These are phyloP conservation scores for Falcaria lacertinaria DNA, from an alignment of 2,888 invertebrate species.

Conservation along the genomic window DNA sequence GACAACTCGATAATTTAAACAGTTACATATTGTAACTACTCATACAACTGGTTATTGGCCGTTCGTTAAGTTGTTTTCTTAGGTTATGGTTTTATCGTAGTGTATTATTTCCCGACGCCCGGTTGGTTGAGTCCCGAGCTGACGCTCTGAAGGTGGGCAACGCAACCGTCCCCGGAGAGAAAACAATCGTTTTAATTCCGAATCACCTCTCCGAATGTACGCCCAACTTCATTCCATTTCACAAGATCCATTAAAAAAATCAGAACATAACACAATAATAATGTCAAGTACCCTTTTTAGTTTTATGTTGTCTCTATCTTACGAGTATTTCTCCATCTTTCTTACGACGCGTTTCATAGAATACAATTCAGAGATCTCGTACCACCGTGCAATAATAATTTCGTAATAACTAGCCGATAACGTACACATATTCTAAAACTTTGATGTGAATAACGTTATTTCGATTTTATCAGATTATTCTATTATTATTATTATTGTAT, in stretches of 20 bases:
- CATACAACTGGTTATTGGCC: too few relatives aligned
- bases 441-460: slow-evolving; percentile 75
- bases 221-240: slow-evolving; percentile 54
- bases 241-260: slow-evolving; percentile 19
- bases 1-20: too few relatives aligned
- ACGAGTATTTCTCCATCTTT: slow-evolving; percentile 4
- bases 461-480: slow-evolving; percentile 74
- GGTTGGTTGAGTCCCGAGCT: slow-evolving; percentile 1
- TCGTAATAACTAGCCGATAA: slow-evolving; percentile 61
- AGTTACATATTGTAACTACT: too few relatives aligned
- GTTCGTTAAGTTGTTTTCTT: neutral
- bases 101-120: slow-evolving; percentile 1
- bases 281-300: neutral
- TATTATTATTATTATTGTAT: slow-evolving; percentile 63
- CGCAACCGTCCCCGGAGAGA: slow-evolving; percentile 70
- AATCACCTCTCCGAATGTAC: slow-evolving; percentile 65
- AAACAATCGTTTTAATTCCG: slow-evolving; percentile 46
- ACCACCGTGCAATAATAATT: slow-evolving; percentile 65
- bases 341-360: slow-evolving; percentile 12
- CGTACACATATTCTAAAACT: slow-evolving; percentile 76
- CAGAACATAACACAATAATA: slow-evolving; percentile 12
- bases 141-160: slow-evolving; percentile 40
- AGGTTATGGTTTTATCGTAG: neutral
- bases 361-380: slow-evolving; percentile 55
- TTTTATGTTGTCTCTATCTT: slow-evolving; percentile 4